These are phyloP conservation scores for Pangasianodon hypophthalmus DNA, from an alignment of 2,113 vertebrate species.

Conservation along the genomic window DNA sequence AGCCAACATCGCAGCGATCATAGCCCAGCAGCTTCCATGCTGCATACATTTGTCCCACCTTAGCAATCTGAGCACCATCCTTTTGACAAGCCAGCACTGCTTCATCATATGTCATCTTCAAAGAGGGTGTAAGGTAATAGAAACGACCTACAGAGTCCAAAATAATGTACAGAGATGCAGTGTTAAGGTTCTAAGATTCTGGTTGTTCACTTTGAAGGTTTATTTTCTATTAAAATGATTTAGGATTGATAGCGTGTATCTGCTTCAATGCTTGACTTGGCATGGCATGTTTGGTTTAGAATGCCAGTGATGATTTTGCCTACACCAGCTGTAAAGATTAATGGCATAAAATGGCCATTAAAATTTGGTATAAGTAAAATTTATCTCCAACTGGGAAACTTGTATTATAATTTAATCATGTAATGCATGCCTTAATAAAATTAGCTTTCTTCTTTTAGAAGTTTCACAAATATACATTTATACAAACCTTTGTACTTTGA, in stretches of 20 bases:
- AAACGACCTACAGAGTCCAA: conserved; percentile 78
- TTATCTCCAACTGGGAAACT: background rate
- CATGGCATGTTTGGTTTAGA: background rate
- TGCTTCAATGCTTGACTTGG: background rate
- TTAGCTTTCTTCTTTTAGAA: background rate
- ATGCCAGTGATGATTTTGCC: background rate
- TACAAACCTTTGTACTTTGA: conserved; percentile 88
- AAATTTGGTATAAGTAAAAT: background rate
- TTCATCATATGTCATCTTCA: conserved; percentile 89
- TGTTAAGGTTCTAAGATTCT: background rate
- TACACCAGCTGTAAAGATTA: background rate
- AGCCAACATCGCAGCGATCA: conserved; percentile 93
- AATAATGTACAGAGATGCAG: background rate
- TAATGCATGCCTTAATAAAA: background rate
- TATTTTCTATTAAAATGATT: background rate
- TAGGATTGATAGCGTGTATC: background rate
- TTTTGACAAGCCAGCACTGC: conserved; percentile 85
- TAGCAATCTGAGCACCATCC: conserved; percentile 89
- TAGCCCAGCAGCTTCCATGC: conserved; percentile 94
- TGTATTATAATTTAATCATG: background rate
- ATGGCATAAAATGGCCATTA: background rate
- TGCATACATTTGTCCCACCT: conserved; percentile 93
- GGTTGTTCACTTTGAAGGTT: background rate
- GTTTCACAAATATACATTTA: background rate
- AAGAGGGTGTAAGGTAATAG: conserved; percentile 92